A percentile compares a stretch with the other conserved stretches of the same genome.
These are phyloP conservation scores for Nudaria mundana DNA, from an alignment of 2,888 invertebrate species.

Conservation along the genomic window DNA sequence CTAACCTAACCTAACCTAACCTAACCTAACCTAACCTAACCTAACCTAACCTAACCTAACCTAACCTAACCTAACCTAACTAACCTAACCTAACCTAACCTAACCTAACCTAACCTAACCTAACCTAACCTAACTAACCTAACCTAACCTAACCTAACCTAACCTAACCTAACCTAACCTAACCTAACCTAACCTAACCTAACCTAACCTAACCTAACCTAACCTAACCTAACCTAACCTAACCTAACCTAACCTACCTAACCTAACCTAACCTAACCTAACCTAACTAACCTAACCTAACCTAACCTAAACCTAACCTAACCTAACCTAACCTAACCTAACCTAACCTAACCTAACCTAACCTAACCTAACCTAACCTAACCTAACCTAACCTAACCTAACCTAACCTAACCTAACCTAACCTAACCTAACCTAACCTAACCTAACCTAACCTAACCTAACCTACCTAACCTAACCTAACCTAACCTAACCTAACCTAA, in stretches of 20 bases:
- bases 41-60: conserved; percentile 6
- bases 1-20: conserved; percentile 9
- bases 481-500: conserved; percentile 15
- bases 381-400: conserved; percentile 7
- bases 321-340: conserved; percentile 7
- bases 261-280: not conserved
- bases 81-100: conserved; percentile 3
- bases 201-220: conserved; percentile 2
- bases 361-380: conserved; percentile 4
- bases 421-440: conserved; percentile 13
- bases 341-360: conserved; percentile 2
- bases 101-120: conserved; percentile 7
- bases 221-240: conserved; percentile 7
- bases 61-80: conserved; percentile 4
- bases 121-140: conserved; percentile 10
- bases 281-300: not conserved
- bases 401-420: conserved; percentile 13
- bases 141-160: conserved; percentile 10
- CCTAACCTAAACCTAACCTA: conserved; percentile 3
- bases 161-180: conserved; percentile 7
- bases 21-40: conserved; percentile 7
- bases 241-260: conserved; percentile 5
- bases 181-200: not conserved
- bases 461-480: conserved; percentile 13
- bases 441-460: conserved; percentile 13